Base-by-base conservation (phyloP, 2,888 invertebrate species). In the Hipparchia semele region DNA sequence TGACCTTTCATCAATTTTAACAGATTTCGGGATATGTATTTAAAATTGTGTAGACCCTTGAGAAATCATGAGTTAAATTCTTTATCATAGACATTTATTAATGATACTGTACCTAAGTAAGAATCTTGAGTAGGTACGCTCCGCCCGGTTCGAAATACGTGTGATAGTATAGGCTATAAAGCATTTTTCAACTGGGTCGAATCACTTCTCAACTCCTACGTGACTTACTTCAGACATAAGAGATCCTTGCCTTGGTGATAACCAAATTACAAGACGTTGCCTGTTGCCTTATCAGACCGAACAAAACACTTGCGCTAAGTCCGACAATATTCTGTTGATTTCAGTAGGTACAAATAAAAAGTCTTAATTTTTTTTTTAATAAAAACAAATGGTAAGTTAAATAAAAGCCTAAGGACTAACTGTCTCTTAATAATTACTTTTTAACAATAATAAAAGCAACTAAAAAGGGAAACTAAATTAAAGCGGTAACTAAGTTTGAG, bases 1-100 rank as follows among this genome's bases (percentile, higher is more conserved):
- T 51, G 53, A 9, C n/a, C 6, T 56, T 33, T 13, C 67, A 67
- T 67, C 4, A 54, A 67, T 67, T 67, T 67, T 67, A 56, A 67
- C 56, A 45, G 56, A 45, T 67, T 9, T 45, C 53, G 13, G 54
- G 54, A 39, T 39, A 33, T 8, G 39, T 39, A 6, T n/a, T 45
- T 54, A 13, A 67, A 13, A 56, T 45, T 13, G 56, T n/a, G n/a
- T n/a, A 13, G 66, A 56, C 10, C 56, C 67, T 67, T 67, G 56
- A 46, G 46, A 56, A 13, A 49, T 33, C 39, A 61, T 49, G 23
- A 13, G 9, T 64, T 6, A 51, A 51, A 5, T 39, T 5, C 5
- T 4, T 39, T 39, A 39, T 39, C 23, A n/a, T 51, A 49, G 54
- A 56, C 49, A 70, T 69, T 68, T 68, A 73, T 49, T 33, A 60